phyloP scores from a whole-genome alignment of 1,140 invertebrate species.

The Geopemphigus sp. region DNA sequence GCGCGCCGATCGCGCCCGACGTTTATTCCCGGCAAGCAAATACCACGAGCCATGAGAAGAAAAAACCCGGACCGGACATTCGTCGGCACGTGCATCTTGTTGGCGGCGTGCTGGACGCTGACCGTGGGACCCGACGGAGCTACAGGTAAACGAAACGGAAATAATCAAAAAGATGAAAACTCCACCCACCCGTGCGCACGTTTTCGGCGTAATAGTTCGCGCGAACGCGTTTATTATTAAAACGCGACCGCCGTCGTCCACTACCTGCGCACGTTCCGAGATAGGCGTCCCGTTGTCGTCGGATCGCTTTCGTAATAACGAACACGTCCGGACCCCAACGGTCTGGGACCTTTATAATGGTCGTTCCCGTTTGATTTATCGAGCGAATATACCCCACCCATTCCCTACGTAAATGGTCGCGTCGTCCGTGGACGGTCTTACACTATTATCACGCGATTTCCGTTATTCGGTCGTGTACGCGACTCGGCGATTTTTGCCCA shows the following conservation, averaged over 20 bases:
- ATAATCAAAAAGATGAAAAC: no score
- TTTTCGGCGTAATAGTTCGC: no score
- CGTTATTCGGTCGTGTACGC: not conserved
- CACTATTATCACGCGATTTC: not conserved
- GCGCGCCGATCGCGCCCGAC: constrained; percentile 27
- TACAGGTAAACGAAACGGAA: constrained; percentile 13
- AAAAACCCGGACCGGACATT: constrained; percentile 23
- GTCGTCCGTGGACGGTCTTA: not conserved
- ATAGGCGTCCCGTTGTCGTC: not conserved
- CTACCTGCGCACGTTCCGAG: not conserved
- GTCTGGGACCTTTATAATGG: constrained; percentile 30
- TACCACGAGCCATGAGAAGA: constrained; percentile 27
- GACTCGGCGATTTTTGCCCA: not conserved
- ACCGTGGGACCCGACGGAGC: constrained; percentile 7
- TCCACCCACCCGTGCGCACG: no score
- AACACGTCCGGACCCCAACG: not conserved
- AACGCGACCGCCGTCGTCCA: no score
- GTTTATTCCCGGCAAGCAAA: constrained; percentile 1
- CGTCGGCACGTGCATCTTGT: constrained; percentile 1
- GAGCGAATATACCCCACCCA: not conserved
- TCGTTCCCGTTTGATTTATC: not conserved
- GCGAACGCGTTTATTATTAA: no score
- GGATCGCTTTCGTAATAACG: not conserved
- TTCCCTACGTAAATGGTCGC: not conserved
- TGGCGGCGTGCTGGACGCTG: constrained; percentile 18